Evolutionary conservation across 2,797 vertebrate species (phyloP).

Genomic region (Platyrinchus mystaceus): DNA sequence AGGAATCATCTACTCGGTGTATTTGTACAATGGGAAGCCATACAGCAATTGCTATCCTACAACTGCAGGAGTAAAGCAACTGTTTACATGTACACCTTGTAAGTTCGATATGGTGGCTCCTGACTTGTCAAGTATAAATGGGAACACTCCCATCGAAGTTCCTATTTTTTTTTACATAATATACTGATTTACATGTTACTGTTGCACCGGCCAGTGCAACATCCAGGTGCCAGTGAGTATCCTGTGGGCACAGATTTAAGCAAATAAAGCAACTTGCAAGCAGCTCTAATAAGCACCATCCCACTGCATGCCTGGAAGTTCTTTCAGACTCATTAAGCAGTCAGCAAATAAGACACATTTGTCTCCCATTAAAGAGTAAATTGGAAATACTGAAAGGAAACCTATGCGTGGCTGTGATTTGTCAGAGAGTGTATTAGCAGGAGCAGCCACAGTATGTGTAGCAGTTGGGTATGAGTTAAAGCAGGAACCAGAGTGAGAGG

Average conservation of each 20-base stretch:
- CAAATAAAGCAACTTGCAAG: neutral
- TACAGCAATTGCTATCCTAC: neutral
- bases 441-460: constrained; percentile 14
- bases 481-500: neutral
- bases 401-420: neutral
- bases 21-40: neutral
- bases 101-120: neutral
- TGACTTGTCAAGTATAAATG: neutral
- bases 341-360: constrained; percentile 12
- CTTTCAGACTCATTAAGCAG: constrained; percentile 2
- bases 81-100: neutral
- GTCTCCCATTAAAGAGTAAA: constrained; percentile 28
- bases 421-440: neutral
- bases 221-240: neutral
- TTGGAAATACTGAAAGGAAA: constrained; percentile 21
- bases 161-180: neutral
- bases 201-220: neutral
- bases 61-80: neutral
- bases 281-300: neutral
- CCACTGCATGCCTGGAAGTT: neutral
- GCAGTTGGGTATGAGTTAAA: constrained; percentile 31
- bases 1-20: neutral
- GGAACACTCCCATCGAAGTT: neutral
- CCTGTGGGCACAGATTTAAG: neutral
- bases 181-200: neutral